Evolutionary conservation across 2,113 vertebrate genomes (phyloP).

Genomic region (Eira barbara): DNA sequence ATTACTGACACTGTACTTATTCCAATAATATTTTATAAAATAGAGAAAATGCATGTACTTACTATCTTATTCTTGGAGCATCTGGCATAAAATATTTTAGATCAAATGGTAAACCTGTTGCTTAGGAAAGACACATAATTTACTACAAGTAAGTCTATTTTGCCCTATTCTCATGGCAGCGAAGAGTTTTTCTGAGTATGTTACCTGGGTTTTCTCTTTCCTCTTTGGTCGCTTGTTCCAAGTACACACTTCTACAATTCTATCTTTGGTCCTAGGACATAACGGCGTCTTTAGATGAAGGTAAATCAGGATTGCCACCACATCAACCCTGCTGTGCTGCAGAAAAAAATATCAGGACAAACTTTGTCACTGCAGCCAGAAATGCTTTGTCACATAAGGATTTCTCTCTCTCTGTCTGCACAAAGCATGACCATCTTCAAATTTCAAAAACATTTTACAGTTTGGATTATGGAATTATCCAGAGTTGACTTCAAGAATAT

Average conservation of each 20-base stretch:
- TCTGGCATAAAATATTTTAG: neutral
- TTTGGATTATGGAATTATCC: neutral
- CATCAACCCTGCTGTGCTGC: neutral
- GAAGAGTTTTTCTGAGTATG: neutral
- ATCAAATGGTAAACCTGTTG: neutral
- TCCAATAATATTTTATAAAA: neutral
- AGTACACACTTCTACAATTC: neutral
- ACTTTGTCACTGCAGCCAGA: neutral
- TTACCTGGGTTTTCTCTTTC: neutral
- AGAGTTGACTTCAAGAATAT: neutral
- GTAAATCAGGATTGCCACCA: neutral
- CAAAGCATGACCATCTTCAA: neutral
- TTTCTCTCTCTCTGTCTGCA: neutral
- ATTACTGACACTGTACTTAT: neutral
- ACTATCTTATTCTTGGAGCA: neutral
- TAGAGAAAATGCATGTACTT: neutral
- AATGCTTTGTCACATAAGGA: neutral
- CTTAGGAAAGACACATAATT: neutral
- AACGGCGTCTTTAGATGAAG: neutral
- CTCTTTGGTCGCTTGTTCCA: neutral
- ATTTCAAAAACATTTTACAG: neutral
- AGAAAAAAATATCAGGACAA: too few species aligned
- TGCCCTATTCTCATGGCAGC: neutral
- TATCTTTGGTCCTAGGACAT: neutral
- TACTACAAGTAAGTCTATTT: neutral